phyloP scores from a whole-genome alignment of 2,797 vertebrate genomes.

The Brachyrhaphis roseni region DNA sequence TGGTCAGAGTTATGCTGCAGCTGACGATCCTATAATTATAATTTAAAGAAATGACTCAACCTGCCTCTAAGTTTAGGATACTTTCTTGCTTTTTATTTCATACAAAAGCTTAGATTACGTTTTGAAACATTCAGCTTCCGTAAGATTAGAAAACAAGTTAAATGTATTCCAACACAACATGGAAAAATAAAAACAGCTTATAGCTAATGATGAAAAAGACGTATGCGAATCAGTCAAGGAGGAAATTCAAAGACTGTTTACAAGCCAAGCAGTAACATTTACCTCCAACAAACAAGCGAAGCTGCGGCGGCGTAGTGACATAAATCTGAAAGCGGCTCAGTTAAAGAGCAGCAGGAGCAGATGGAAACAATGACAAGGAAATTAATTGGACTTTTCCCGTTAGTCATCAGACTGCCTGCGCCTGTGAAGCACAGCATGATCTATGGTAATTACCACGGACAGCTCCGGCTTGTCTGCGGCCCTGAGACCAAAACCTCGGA shows the following conservation, averaged over 20 bases:
- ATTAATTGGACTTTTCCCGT: slow-evolving; percentile 21
- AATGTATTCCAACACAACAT: not conserved
- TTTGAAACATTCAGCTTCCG: not conserved
- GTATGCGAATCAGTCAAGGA: not conserved
- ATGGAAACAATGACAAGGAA: slow-evolving; percentile 29
- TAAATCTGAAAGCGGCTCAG: slow-evolving; percentile 11
- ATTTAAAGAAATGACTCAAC: not conserved
- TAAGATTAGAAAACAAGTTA: not conserved
- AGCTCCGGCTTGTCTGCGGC: slow-evolving; percentile 9
- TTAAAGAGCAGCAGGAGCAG: slow-evolving; percentile 37
- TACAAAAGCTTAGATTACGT: not conserved
- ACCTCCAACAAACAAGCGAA: slow-evolving; percentile 6
- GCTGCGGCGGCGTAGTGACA: not conserved
- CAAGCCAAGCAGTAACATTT: not conserved
- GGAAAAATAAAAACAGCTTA: not conserved
- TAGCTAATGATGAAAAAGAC: not conserved
- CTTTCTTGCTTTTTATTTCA: not conserved
- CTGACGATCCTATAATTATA: not conserved
- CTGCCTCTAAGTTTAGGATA: not conserved
- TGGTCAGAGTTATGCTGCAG: not conserved
- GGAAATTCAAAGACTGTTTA: not conserved
- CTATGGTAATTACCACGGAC: slow-evolving; percentile 12
- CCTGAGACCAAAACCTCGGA: slow-evolving; percentile 30
- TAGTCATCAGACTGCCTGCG: slow-evolving; percentile 15
- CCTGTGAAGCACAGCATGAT: slow-evolving; percentile 12